These are phyloP conservation scores for Protonibea diacanthus DNA, from an alignment of 2,797 vertebrate species.

Conservation along the genomic window DNA sequence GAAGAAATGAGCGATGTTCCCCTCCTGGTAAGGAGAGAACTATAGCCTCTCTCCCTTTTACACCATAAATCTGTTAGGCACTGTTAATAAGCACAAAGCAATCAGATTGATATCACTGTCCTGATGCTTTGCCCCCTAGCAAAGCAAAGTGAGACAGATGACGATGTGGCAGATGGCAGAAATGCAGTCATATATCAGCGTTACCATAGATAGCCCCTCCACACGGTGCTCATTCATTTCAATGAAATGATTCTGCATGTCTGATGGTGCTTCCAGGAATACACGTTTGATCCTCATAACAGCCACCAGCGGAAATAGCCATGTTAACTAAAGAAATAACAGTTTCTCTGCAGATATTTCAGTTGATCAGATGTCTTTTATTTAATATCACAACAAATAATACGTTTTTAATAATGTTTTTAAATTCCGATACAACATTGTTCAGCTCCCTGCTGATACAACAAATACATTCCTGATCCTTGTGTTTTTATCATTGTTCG, in stretches of 20 bases:
- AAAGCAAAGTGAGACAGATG: conserved; percentile 55
- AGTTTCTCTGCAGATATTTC: not conserved
- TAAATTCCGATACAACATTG: conserved; percentile 31
- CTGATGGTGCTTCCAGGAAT: not conserved
- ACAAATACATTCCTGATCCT: conserved; percentile 5
- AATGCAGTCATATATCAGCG: conserved; percentile 5
- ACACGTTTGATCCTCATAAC: not conserved
- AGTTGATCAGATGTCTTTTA: conserved; percentile 30
- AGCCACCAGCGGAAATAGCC: not conserved
- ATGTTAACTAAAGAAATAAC: not conserved
- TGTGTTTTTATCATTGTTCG: not conserved
- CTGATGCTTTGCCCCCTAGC: conserved; percentile 14
- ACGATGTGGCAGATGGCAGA: conserved; percentile 34
- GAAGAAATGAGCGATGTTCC: conserved; percentile 4
- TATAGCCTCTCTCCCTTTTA: not conserved
- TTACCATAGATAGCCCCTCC: not conserved
- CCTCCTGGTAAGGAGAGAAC: conserved; percentile 4
- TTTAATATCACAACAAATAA: conserved; percentile 57
- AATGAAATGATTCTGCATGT: not conserved
- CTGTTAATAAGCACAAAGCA: conserved; percentile 8
- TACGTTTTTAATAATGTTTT: conserved; percentile 30
- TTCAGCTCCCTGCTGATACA: conserved; percentile 19
- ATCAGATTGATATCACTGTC: conserved; percentile 47
- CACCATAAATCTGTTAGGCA: conserved; percentile 32
- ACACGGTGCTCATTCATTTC: not conserved